Evolutionary conservation across 2,113 vertebrate genomes (phyloP).

Genomic region (Sclerurus mexicanus): DNA sequence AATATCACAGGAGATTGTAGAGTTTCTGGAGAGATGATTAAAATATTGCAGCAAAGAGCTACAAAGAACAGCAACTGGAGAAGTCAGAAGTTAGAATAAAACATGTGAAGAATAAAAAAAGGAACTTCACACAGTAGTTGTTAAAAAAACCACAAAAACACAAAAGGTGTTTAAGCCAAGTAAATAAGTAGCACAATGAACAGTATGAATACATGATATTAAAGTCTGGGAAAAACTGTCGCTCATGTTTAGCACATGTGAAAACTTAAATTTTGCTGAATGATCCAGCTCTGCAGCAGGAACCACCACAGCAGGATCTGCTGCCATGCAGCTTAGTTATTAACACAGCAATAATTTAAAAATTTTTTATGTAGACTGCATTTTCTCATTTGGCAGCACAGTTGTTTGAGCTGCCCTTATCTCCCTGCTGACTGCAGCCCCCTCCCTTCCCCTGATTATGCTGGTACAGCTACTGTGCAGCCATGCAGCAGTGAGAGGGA

Average conservation of each 20-base stretch:
- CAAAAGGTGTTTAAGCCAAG: not conserved
- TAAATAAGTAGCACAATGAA: not conserved
- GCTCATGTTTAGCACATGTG: not conserved
- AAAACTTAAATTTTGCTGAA: not conserved
- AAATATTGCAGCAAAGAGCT: not conserved
- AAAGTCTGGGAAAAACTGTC: not conserved
- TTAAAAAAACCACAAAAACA: not conserved
- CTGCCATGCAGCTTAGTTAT: not conserved
- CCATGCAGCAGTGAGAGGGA: not conserved
- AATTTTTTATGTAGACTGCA: not conserved
- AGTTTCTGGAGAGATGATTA: not conserved
- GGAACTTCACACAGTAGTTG: not conserved
- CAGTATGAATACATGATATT: not conserved
- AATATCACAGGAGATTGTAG: not conserved
- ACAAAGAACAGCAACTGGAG: fast-evolving
- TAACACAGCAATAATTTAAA: not conserved
- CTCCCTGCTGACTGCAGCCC: not conserved
- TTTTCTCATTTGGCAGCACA: not conserved
- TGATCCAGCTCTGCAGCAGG: not conserved
- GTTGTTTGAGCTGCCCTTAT: not conserved
- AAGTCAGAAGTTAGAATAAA: not conserved
- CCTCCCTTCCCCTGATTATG: not conserved
- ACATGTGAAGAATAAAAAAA: not conserved
- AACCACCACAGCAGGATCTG: not conserved
- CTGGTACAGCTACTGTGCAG: not conserved